Evolutionary conservation across 2,888 invertebrate genomes (phyloP).

Genomic region (Neoaliturus tenellus): DNA sequence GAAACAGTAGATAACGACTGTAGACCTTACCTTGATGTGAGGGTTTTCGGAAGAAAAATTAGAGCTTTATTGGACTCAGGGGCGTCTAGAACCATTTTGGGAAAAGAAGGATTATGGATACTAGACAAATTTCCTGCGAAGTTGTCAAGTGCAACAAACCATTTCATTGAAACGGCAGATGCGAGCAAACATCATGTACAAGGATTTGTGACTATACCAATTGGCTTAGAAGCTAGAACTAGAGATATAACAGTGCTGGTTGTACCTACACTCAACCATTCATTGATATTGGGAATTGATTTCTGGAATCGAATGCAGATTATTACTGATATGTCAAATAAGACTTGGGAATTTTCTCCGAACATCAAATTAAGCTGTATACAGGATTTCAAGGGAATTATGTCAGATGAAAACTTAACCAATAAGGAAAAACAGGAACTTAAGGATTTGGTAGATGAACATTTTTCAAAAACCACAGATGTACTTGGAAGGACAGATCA

Average conservation of each 20-base stretch:
- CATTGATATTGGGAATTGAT: not conserved
- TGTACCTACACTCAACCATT: not conserved
- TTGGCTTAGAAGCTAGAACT: not conserved
- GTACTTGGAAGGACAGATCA: not conserved
- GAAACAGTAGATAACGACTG: not conserved
- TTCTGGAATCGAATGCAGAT: not conserved
- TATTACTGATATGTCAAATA: not conserved
- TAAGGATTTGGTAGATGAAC: not conserved
- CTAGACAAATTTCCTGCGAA: not conserved
- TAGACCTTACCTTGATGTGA: conserved; percentile 6
- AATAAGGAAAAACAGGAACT: not conserved
- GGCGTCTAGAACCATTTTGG: not conserved
- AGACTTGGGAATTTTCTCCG: not conserved
- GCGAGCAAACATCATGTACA: not conserved
- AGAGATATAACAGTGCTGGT: not conserved
- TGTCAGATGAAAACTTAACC: not conserved
- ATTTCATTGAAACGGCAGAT: not conserved
- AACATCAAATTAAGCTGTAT: not conserved
- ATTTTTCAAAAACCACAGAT: not conserved
- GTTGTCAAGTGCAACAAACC: too few relatives aligned
- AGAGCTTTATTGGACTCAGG: conserved; percentile 17
- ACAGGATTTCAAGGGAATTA: not conserved
- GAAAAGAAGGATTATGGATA: not conserved
- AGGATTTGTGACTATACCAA: not conserved
- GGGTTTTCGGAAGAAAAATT: not conserved